These are phyloP conservation scores for Samia ricini DNA, from an alignment of 1,140 invertebrate genomes.

Conservation along the genomic window DNA sequence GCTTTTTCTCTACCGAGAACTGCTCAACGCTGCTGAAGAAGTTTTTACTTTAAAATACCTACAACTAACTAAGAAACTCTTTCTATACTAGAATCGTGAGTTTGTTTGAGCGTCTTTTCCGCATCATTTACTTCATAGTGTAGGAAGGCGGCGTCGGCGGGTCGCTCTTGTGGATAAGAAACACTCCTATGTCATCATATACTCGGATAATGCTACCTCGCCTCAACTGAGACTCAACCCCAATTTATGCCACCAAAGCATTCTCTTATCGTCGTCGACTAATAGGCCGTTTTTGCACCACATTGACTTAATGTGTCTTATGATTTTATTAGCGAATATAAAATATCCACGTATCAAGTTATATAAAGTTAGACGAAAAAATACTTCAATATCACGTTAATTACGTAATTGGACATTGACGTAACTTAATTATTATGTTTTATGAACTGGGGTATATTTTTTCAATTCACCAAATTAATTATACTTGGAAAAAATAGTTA, in stretches of 20 bases:
- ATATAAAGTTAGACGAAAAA: not conserved
- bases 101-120: conserved; percentile 53
- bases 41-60: no score
- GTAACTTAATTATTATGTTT: not conserved
- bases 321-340: conserved; percentile 5
- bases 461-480: not conserved
- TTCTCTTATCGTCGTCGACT: conserved; percentile 57
- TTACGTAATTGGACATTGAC: not conserved
- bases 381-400: not conserved
- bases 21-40: no score
- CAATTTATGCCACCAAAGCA: conserved; percentile 55
- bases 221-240: conserved; percentile 48
- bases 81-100: conserved; percentile 31
- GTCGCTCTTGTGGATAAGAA: conserved; percentile 42
- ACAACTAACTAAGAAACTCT: not conserved
- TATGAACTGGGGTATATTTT: not conserved
- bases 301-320: conserved; percentile 31
- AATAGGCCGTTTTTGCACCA: conserved; percentile 52
- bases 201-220: conserved; percentile 48
- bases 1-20: no score
- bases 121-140: conserved; percentile 46
- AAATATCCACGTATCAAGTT: conserved; percentile 1
- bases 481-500: not conserved
- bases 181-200: conserved; percentile 37
- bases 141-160: conserved; percentile 7